Evolutionary conservation across 2,888 invertebrate genomes (phyloP).

Genomic region (Nematopogon swammerdamellus): DNA sequence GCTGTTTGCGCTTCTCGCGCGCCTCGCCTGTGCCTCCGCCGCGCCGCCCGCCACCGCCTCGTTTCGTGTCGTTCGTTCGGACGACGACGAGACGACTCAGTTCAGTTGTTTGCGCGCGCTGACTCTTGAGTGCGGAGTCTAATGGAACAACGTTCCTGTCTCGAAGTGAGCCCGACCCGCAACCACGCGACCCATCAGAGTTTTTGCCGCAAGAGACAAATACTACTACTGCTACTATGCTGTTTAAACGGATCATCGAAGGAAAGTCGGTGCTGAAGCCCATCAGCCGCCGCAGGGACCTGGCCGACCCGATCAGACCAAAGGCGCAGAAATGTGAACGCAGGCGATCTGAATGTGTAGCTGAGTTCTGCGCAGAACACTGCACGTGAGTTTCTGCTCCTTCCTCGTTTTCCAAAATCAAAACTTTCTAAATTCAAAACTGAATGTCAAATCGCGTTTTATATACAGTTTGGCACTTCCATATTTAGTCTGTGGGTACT

Average conservation of each 20-base stretch:
- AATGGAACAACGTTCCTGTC: constrained; percentile 50
- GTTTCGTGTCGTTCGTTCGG: background rate
- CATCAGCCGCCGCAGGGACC: constrained; percentile 23
- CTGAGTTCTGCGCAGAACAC: constrained; percentile 34
- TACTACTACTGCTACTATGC: constrained; percentile 49
- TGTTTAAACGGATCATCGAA: constrained; percentile 57
- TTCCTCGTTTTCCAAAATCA: too few relatives aligned
- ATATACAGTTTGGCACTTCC: too few relatives aligned
- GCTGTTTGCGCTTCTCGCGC: background rate
- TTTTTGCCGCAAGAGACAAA: constrained; percentile 48
- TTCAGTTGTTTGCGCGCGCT: background rate
- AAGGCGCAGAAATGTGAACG: constrained; percentile 41
- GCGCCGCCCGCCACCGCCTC: background rate
- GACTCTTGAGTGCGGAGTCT: constrained; percentile 32
- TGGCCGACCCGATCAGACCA: constrained; percentile 13
- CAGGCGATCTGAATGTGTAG: constrained; percentile 46
- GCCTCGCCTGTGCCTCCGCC: background rate
- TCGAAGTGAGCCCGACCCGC: constrained; percentile 39
- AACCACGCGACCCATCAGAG: constrained; percentile 26
- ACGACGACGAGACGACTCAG: too few relatives aligned
- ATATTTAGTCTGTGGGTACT: too few relatives aligned
- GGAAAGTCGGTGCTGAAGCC: constrained; percentile 51
- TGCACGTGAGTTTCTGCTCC: constrained; percentile 35
- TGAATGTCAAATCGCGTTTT: too few relatives aligned
- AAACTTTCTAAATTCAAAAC: too few relatives aligned